Conservation (phyloP, 2,888 invertebrate species). For the Thera britannica region DNA sequence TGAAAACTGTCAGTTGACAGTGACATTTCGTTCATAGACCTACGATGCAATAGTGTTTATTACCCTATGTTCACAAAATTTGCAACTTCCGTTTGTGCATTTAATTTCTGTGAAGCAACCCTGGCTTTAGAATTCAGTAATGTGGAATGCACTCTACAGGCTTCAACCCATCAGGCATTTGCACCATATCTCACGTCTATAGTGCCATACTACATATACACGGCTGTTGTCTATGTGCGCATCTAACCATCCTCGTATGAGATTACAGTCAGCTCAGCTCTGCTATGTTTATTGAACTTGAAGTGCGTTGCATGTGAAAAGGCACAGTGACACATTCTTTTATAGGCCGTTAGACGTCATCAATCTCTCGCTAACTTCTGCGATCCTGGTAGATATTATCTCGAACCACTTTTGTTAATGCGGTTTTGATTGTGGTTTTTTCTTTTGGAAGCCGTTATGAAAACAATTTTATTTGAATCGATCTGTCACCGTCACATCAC, state of each 20-base stretch:
- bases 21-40: too few relatives aligned
- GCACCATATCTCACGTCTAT: slow-evolving; percentile 8
- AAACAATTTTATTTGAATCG: not conserved
- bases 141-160: slow-evolving; percentile 38
- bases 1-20: too few relatives aligned
- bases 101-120: slow-evolving; percentile 15
- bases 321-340: slow-evolving; percentile 12
- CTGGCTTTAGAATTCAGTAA: slow-evolving; percentile 27
- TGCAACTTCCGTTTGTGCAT: not conserved
- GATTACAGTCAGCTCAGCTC: not conserved
- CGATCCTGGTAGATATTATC: slow-evolving; percentile 17
- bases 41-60: too few relatives aligned
- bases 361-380: slow-evolving; percentile 14
- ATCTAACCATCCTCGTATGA: not conserved
- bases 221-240: not conserved
- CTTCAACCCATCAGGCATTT: slow-evolving; percentile 26
- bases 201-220: not conserved
- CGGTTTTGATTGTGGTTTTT: not conserved
- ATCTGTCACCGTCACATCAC: too few relatives aligned
- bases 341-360: slow-evolving; percentile 12
- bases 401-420: slow-evolving; percentile 13
- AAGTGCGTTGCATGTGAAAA: slow-evolving; percentile 2
- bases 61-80: not conserved
- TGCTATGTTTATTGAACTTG: not conserved
- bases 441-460: not conserved